These are phyloP conservation scores for Thaleichthys pacificus DNA, from an alignment of 2,797 vertebrate species.

Conservation along the genomic window DNA sequence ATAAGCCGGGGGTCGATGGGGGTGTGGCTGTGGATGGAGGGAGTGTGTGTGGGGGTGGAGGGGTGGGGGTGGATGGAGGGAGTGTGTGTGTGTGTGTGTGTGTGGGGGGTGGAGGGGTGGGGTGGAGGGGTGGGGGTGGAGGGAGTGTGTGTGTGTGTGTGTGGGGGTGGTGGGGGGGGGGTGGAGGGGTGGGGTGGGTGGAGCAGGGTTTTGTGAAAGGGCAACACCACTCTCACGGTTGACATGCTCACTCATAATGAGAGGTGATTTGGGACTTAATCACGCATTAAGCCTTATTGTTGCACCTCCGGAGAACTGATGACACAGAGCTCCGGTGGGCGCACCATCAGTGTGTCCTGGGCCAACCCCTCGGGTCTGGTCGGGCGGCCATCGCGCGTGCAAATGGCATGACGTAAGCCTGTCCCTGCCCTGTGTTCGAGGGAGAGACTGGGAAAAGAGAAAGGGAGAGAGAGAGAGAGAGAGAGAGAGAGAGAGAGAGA, in stretches of 20 bases:
- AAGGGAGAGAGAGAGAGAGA: neutral
- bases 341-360: neutral
- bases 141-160: too few relatives aligned
- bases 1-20: neutral
- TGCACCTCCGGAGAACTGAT: constrained; percentile 61
- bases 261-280: constrained; percentile 60
- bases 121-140: neutral
- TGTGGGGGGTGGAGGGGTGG: too few relatives aligned
- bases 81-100: neutral
- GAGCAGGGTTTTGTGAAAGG: constrained; percentile 9
- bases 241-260: constrained; percentile 57
- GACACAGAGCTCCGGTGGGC: constrained; percentile 54
- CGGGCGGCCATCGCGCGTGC: constrained; percentile 42
- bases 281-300: constrained; percentile 61
- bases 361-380: constrained; percentile 6
- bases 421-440: constrained; percentile 14
- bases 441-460: neutral
- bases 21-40: neutral
- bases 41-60: neutral
- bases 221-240: constrained; percentile 25
- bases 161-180: too few relatives aligned
- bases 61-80: too few relatives aligned
- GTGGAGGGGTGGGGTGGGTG: too few relatives aligned
- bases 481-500: constrained; percentile 12
- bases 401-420: constrained; percentile 58